Evolutionary conservation across 1,140 invertebrate species (phyloP), one percentile per base, ranked within the genome.

Genomic region (Meloidogyne floridensis): DNA sequence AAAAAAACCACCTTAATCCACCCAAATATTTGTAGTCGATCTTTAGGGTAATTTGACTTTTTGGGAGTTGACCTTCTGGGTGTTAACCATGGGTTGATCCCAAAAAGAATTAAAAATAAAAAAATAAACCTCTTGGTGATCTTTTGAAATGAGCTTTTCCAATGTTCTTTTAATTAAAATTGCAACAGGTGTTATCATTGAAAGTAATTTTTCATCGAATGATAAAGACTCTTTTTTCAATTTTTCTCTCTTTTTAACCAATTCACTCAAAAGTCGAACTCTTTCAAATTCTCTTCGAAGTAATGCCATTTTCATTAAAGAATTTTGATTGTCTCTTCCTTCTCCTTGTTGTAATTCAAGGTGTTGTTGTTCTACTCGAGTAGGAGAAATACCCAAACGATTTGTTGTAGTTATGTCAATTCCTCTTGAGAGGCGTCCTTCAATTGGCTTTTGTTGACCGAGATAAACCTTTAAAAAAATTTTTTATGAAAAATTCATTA

Each of bases 181-280:
- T 7, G 47, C 10, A 15, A 79, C 32, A 11, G 84, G 83, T n/a
- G 84, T 84, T 13, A 72, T 20, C 59, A 65, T 65, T 65, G 59
- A 65, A n/a, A 65, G 59, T 1, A 65, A 65, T 65, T 65, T n/a
- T 65, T 65, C 59, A 15, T 85, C 59, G 7, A 4, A 65, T n/a
- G 59, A 65, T 77, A 86, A 75, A 0, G 56, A 69, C 59, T 87
- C 84, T 42, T 53, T 54, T 80, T 87, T 86, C 54, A 81, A 70
- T 65, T 86, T 87, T 43, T 86, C 86, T 11, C 85, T 86, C 47
- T 86, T 86, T 72, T 86, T 86, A 0, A 83, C 69, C 72, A 86
- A 18, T 80, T 86, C 85, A 53, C 84, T 51, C 11, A 86, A 71
- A 18, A 86, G 59, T 9, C 84, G 83, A 4, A 86, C 54, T 15